Evolutionary conservation across 2,113 vertebrate genomes (phyloP), one percentile per base, ranked within the genome.

Genomic region (Phoenicopterus ruber): DNA sequence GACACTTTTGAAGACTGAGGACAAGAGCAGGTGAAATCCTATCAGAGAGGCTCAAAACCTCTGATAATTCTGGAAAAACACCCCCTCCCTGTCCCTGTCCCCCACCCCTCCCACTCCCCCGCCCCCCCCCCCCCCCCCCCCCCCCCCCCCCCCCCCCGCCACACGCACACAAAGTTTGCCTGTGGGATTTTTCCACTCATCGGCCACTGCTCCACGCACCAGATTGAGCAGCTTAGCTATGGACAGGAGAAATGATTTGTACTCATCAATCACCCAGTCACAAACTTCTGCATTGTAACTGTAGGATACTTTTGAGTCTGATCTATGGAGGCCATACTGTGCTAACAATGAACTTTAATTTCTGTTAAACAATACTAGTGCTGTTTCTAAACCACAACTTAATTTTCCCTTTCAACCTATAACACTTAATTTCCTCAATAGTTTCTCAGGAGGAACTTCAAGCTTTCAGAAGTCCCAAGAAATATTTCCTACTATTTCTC

Each of bases 351-450:
- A 84, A 54, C 26, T 21, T 76, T 21, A 58, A 47, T 85, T 93
- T 94, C 87, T 93, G 58, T 78, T 88, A 80, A 95, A 87, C n/a
- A 85, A 31, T 47, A 57, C 10, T 24, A 62, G 38, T 19, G 31
- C 25, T 92, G 31, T 76, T 94, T 81, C 83, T 80, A 82, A 95
- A 92, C 58, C 54, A 24, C 50, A 77, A n/a, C 25, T 84, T 91
- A 84, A 84, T 91, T 94, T 93, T 97, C 92, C 70, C 66, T 96
- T 95, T 96, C 89, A 94, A 85, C 40, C 62, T 91, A 70, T 71
- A 70, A 81, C 18, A 73, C 13, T 70, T 70, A 47, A 90, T 91
- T 92, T 93, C 82, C 85, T 93, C 84, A 94, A 49, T 59, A 80
- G 25, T 79, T 90, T 96, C 78, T 96, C 84, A 93, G 66, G 46